Conservation (phyloP, 1,140 invertebrate genomes). For the Alviniconcha marisindica region DNA sequence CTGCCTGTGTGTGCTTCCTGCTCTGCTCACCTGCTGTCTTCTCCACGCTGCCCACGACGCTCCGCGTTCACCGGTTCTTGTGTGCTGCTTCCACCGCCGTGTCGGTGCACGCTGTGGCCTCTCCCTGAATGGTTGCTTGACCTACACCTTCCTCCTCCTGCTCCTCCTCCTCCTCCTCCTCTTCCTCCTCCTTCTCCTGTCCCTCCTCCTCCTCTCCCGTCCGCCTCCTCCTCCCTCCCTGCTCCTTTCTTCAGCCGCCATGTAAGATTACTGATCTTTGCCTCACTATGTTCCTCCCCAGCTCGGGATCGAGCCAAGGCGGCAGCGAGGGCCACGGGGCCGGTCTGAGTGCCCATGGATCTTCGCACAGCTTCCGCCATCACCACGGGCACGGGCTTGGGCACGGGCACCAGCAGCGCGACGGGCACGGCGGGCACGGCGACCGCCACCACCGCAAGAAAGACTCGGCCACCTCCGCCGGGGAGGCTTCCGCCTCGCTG, state of each 20-base stretch:
- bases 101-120: neutral
- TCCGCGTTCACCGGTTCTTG: too few species aligned
- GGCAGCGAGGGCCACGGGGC: slow-evolving; percentile 45
- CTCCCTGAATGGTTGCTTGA: too few species aligned
- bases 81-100: neutral
- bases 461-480: slow-evolving; percentile 14
- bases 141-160: too few species aligned
- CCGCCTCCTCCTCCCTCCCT: neutral
- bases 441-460: slow-evolving; percentile 24
- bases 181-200: neutral
- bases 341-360: slow-evolving; percentile 46
- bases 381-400: slow-evolving; percentile 29
- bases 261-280: neutral
- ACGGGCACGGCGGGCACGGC: neutral
- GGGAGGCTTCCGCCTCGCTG: slow-evolving; percentile 17
- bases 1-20: too few species aligned
- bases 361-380: slow-evolving; percentile 32
- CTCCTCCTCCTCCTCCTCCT: neutral
- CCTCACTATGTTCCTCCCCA: slow-evolving; percentile 37
- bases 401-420: slow-evolving; percentile 19
- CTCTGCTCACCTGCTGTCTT: too few species aligned
- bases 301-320: slow-evolving; percentile 49
- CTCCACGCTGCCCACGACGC: too few species aligned
- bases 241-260: too few species aligned
- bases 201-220: neutral